These are phyloP conservation scores for Caenorhabditis sp. DNA, from an alignment of 2,888 invertebrate genomes.

Conservation along the genomic window DNA sequence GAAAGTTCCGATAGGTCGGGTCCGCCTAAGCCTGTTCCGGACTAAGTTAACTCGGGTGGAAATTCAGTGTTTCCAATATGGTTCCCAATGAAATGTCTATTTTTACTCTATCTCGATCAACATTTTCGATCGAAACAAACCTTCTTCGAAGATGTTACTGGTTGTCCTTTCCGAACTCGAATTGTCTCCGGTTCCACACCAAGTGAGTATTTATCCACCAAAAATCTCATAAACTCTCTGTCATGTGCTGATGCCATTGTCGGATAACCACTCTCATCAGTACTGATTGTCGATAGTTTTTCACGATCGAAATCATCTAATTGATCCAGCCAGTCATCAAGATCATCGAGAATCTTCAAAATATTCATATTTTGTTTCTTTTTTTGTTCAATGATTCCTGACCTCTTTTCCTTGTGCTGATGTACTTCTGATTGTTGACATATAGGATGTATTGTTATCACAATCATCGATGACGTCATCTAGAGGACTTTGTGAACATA, in stretches of 20 bases:
- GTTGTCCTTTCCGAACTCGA: conserved; percentile 8
- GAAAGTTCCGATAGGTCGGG: too few species aligned
- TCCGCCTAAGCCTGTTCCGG: too few species aligned
- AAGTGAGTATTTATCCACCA: conserved; percentile 31
- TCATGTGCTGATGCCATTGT: conserved; percentile 28
- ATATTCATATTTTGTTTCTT: conserved; percentile 4
- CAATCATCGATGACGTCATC: conserved; percentile 7
- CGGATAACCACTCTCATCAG: conserved; percentile 31
- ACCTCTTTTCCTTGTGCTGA: conserved; percentile 29
- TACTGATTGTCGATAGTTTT: conserved; percentile 27
- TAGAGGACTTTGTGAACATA: conserved; percentile 19
- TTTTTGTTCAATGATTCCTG: background rate
- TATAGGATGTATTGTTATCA: background rate
- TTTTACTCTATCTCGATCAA: too few species aligned
- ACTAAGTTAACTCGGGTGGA: too few species aligned
- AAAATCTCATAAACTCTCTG: conserved; percentile 26
- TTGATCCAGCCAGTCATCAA: conserved; percentile 35
- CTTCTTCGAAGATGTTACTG: background rate
- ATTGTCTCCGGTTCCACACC: conserved; percentile 30
- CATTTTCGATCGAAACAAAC: too few species aligned
- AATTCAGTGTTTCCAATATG: too few species aligned
- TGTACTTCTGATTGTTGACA: conserved; percentile 31
- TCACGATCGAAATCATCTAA: conserved; percentile 27
- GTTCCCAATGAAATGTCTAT: too few species aligned
- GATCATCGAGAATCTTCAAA: conserved; percentile 23